A percentile compares a stretch with the other conserved stretches of the same genome.
Evolutionary conservation across 2,888 invertebrate genomes (phyloP).

Genomic region (Tenthredo notha): DNA sequence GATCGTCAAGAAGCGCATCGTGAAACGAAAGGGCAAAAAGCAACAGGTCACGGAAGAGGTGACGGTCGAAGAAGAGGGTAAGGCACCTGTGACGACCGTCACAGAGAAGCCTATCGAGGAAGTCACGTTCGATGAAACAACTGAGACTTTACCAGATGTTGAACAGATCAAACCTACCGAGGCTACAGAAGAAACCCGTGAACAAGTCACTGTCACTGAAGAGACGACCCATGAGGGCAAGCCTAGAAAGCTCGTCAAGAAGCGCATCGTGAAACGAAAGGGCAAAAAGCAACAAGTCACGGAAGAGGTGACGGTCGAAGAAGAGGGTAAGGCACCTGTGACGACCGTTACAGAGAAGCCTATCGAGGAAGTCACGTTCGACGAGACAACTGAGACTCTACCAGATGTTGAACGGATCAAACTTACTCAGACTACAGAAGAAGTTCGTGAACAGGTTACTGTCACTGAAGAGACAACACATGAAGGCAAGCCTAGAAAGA

Average conservation of each 20-base stretch:
- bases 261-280: constrained; percentile 44
- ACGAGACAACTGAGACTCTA: constrained; percentile 58
- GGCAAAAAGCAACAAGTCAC: constrained; percentile 56
- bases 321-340: constrained; percentile 72
- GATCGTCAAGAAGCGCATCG: constrained; percentile 72
- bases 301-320: constrained; percentile 71
- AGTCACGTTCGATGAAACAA: constrained; percentile 63
- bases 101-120: constrained; percentile 68
- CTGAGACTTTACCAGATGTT: constrained; percentile 36
- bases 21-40: constrained; percentile 71
- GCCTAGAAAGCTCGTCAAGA: constrained; percentile 60
- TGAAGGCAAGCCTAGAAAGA: constrained; percentile 65
- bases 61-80: too few relatives aligned
- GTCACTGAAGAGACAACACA: constrained; percentile 57
- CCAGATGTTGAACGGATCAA: constrained; percentile 64
- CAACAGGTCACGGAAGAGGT: constrained; percentile 42
- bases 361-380: constrained; percentile 64
- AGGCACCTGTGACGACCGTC: constrained; percentile 47
- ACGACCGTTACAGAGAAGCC: constrained; percentile 72
- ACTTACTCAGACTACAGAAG: constrained; percentile 61
- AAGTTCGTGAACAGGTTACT: constrained; percentile 66
- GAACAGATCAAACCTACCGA: constrained; percentile 57
- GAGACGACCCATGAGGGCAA: constrained; percentile 67
- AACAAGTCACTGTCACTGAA: constrained; percentile 68
- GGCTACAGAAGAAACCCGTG: constrained; percentile 70